phyloP scores from a whole-genome alignment of 2,888 invertebrate genomes.

The Dicyrtomina minuta region DNA sequence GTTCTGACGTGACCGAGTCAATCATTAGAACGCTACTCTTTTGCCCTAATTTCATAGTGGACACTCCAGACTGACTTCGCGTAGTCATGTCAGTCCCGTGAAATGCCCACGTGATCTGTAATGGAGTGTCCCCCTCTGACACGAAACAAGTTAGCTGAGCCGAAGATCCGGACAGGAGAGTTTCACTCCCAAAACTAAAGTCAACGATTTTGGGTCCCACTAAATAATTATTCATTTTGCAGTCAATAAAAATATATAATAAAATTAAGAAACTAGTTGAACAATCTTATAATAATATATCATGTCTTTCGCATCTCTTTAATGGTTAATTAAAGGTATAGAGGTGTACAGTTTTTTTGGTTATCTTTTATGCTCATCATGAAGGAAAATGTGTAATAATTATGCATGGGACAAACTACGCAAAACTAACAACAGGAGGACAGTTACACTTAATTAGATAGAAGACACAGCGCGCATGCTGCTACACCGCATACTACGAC shows the following conservation, averaged over 20 bases:
- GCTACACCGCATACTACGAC: background rate
- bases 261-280: too few species aligned
- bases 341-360: too few species aligned
- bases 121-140: constrained; percentile 57
- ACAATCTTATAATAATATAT: too few species aligned
- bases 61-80: constrained; percentile 43
- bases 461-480: background rate
- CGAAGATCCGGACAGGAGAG: constrained; percentile 52
- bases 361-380: too few species aligned
- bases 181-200: constrained; percentile 54
- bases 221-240: constrained; percentile 28
- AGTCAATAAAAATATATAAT: too few species aligned
- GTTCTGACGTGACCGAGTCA: constrained; percentile 68
- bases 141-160: constrained; percentile 54
- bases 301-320: background rate
- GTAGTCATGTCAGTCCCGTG: constrained; percentile 61
- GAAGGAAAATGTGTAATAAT: too few species aligned
- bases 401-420: too few species aligned
- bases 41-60: constrained; percentile 57
- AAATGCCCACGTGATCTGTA: constrained; percentile 62
- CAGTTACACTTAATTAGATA: too few species aligned
- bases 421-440: too few species aligned
- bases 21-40: constrained; percentile 70
- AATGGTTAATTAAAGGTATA: too few species aligned
- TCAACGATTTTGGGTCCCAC: constrained; percentile 55